Conservation (phyloP, 2,888 invertebrate species). For the Drosophila anomelani region DNA sequence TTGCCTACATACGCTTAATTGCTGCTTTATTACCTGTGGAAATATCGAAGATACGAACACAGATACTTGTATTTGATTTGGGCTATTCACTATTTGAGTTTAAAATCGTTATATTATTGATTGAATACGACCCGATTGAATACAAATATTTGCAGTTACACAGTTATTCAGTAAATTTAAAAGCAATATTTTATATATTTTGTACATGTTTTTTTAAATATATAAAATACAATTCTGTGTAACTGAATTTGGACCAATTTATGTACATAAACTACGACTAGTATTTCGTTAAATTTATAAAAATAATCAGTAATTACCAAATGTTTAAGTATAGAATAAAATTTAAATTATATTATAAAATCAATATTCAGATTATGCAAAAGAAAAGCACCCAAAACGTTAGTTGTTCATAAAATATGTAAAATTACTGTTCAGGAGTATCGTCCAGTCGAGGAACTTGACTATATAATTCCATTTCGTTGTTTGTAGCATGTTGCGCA, state of each 20-base stretch:
- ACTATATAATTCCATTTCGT: background rate
- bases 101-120: background rate
- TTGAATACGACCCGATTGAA: background rate
- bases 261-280: background rate
- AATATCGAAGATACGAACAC: constrained; percentile 16
- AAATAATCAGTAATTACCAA: background rate
- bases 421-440: background rate
- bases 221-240: too few species aligned
- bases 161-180: too few species aligned
- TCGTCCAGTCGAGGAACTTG: background rate
- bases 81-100: background rate
- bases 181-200: background rate
- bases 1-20: constrained; percentile 70
- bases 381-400: too few species aligned
- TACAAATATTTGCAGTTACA: background rate
- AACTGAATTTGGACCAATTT: background rate
- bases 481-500: constrained; percentile 52
- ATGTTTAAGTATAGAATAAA: background rate
- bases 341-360: background rate
- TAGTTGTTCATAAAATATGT: background rate
- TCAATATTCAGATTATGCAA: background rate
- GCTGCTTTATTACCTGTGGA: constrained; percentile 62
- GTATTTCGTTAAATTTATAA: background rate
- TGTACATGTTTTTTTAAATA: too few species aligned
- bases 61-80: background rate